A percentile compares a stretch with the other conserved stretches of the same genome.
These are phyloP conservation scores for Chydorus sphaericus DNA, from an alignment of 2,888 invertebrate genomes.

Conservation along the genomic window DNA sequence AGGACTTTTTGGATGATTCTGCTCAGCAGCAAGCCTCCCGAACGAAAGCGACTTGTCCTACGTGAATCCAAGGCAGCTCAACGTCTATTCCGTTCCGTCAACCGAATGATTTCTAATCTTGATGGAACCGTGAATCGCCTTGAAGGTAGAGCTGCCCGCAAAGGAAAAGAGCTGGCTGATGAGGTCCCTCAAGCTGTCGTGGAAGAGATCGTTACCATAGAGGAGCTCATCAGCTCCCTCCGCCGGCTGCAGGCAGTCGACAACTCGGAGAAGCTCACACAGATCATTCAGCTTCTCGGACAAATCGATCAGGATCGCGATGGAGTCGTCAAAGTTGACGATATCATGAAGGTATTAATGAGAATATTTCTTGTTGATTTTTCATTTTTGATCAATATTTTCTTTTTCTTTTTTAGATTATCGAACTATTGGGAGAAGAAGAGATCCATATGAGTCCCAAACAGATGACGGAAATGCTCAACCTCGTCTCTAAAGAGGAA, in stretches of 20 bases:
- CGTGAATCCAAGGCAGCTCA: conserved; percentile 68
- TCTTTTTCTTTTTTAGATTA: conserved; percentile 43
- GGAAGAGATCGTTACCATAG: conserved; percentile 60
- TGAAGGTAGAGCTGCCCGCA: conserved; percentile 30
- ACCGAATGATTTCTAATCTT: conserved; percentile 72
- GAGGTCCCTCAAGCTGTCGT: neutral
- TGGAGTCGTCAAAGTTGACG: conserved; percentile 81
- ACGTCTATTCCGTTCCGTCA: conserved; percentile 66
- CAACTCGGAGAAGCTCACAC: conserved; percentile 62
- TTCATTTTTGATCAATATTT: neutral
- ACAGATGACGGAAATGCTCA: conserved; percentile 73
- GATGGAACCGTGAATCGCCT: conserved; percentile 58
- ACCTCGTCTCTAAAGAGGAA: conserved; percentile 75
- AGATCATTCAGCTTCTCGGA: conserved; percentile 69
- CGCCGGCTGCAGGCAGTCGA: conserved; percentile 66
- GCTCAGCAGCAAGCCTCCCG: conserved; percentile 20
- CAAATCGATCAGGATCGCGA: conserved; percentile 86
- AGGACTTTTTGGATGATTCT: conserved; percentile 33
- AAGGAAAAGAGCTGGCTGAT: conserved; percentile 16
- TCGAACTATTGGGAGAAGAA: conserved; percentile 82
- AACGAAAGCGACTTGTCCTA: conserved; percentile 19
- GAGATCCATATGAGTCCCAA: conserved; percentile 70
- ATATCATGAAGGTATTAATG: conserved; percentile 75
- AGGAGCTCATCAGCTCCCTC: conserved; percentile 74
- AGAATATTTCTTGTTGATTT: neutral